phyloP scores from a whole-genome alignment of 2,888 invertebrate species.

The Plusia festucae region DNA sequence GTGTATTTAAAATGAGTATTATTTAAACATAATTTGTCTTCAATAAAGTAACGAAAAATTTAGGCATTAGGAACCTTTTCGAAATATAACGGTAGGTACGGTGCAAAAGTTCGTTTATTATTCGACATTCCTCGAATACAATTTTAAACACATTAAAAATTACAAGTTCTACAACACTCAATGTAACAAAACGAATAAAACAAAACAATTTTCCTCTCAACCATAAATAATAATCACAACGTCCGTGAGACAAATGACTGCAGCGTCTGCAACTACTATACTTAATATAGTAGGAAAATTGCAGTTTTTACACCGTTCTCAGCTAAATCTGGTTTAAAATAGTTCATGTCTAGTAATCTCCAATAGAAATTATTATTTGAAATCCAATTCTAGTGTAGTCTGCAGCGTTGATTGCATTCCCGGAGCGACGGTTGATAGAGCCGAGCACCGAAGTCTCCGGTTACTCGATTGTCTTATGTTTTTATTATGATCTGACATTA shows the following conservation, averaged over 20 bases:
- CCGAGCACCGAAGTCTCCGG: conserved; percentile 22
- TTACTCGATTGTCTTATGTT: conserved; percentile 34
- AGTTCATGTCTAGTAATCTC: conserved; percentile 41
- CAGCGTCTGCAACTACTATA: conserved; percentile 17
- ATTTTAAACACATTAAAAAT: too few relatives aligned
- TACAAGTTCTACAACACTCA: too few relatives aligned
- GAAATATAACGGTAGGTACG: too few relatives aligned
- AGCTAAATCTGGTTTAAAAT: conserved; percentile 37
- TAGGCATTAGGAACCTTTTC: too few relatives aligned
- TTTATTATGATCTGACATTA: conserved; percentile 35
- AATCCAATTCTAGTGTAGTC: conserved; percentile 61
- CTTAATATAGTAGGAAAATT: conserved; percentile 37
- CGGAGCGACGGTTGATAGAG: conserved; percentile 33
- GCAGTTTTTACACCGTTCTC: conserved; percentile 39
- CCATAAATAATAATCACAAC: conserved; percentile 25
- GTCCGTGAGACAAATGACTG: conserved; percentile 20
- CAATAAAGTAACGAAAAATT: too few relatives aligned
- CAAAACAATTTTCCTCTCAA: conserved; percentile 28
- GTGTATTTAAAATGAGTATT: too few relatives aligned
- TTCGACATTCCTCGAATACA: too few relatives aligned
- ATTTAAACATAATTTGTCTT: too few relatives aligned
- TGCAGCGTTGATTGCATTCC: conserved; percentile 61
- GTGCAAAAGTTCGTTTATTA: too few relatives aligned
- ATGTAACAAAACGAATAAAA: conserved; percentile 23
- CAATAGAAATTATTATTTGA: conserved; percentile 56